A percentile compares a stretch with the other conserved stretches of the same genome.
These are phyloP conservation scores for Mus spicilegus DNA, from an alignment of 2,113 vertebrate genomes.

Conservation along the genomic window DNA sequence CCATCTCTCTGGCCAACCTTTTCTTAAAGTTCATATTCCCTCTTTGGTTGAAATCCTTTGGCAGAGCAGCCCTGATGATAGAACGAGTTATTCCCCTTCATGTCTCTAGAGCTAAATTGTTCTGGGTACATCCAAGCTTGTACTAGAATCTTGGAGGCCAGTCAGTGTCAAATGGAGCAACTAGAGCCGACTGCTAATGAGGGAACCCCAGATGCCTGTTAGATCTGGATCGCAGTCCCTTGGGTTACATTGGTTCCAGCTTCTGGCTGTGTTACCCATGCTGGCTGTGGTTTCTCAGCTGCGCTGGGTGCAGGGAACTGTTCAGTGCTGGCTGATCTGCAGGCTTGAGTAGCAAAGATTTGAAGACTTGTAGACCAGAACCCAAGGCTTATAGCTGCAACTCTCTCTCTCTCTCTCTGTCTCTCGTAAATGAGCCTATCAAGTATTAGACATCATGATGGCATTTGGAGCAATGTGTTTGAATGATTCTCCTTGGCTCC, in stretches of 20 bases:
- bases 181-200: not conserved
- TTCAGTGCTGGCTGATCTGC: not conserved
- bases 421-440: not conserved
- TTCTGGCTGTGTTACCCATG: not conserved
- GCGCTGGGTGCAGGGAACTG: not conserved
- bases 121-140: not conserved
- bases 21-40: not conserved
- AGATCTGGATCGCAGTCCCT: constrained; percentile 7
- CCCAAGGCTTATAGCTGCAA: no score
- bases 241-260: not conserved
- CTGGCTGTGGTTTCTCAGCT: not conserved
- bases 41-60: no score
- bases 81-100: not conserved
- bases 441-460: not conserved
- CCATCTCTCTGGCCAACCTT: not conserved
- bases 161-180: not conserved
- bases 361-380: no score
- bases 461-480: not conserved
- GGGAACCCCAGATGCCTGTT: not conserved
- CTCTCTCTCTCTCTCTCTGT: no score
- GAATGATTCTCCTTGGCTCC: not conserved
- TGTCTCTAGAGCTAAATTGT: not conserved
- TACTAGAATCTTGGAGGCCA: not conserved
- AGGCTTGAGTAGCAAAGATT: no score
- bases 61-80: not conserved